Evolutionary conservation across 2,888 invertebrate species (phyloP).

Genomic region (Eledona agricola): DNA sequence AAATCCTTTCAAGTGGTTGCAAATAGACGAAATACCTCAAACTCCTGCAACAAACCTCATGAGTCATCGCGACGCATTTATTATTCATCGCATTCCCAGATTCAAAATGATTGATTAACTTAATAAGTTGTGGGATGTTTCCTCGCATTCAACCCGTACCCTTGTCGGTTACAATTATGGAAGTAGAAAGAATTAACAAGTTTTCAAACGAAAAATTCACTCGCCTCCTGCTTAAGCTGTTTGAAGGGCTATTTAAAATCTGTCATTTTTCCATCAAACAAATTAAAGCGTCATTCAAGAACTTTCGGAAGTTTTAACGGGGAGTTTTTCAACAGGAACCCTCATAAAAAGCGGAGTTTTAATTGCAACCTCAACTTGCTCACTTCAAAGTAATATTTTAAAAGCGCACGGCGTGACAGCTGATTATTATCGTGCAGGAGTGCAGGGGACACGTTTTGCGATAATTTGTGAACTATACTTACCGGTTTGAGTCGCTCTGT

Average conservation of each 20-base stretch:
- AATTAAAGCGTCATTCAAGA: slow-evolving; percentile 11
- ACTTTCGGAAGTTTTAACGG: slow-evolving; percentile 13
- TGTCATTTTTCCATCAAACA: slow-evolving; percentile 17
- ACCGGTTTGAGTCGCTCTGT: slow-evolving; percentile 11
- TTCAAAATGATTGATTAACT: slow-evolving; percentile 13
- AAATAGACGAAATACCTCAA: slow-evolving; percentile 30
- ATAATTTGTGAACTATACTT: slow-evolving; percentile 12
- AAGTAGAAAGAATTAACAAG: too few species aligned
- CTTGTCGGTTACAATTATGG: too few species aligned
- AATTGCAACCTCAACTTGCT: too few species aligned
- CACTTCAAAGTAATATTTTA: too few species aligned
- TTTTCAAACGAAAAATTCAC: too few species aligned
- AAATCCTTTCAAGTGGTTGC: slow-evolving; percentile 22
- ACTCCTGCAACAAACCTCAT: too few species aligned
- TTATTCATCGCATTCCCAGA: slow-evolving; percentile 27
- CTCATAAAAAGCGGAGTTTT: slow-evolving; percentile 6
- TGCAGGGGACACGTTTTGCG: neutral
- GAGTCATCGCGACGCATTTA: slow-evolving; percentile 25
- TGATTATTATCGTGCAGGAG: slow-evolving; percentile 1
- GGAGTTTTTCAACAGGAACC: slow-evolving; percentile 5
- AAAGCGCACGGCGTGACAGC: slow-evolving; percentile 13
- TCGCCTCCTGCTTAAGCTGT: too few species aligned
- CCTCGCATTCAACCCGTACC: too few species aligned
- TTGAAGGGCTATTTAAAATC: slow-evolving; percentile 8
- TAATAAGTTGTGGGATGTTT: slow-evolving; percentile 6